phyloP scores from a whole-genome alignment of 2,888 invertebrate species.

The Taphrorychus bicolor region DNA sequence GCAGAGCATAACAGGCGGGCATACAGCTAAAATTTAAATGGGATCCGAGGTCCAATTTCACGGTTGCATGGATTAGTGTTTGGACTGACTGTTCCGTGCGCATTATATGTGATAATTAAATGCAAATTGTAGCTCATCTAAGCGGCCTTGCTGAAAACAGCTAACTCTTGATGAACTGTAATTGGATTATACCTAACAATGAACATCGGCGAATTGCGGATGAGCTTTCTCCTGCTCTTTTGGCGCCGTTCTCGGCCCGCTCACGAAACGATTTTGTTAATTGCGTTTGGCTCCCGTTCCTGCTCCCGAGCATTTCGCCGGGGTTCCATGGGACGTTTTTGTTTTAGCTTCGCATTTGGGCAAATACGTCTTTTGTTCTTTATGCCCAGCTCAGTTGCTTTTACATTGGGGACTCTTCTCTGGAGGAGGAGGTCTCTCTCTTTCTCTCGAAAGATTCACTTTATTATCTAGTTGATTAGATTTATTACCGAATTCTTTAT shows the following conservation, averaged over 20 bases:
- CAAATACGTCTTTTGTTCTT: background rate
- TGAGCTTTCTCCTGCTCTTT: conserved; percentile 36
- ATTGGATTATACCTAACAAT: conserved; percentile 60
- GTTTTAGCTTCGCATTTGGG: background rate
- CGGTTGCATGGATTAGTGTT: conserved; percentile 54
- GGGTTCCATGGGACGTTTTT: background rate
- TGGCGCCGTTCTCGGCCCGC: conserved; percentile 44
- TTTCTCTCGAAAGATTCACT: background rate
- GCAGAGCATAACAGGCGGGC: background rate
- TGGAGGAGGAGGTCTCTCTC: too few species aligned
- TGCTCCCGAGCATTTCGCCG: background rate
- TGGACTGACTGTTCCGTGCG: conserved; percentile 57
- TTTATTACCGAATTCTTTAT: background rate
- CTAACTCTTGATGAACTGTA: conserved; percentile 61
- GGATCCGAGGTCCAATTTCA: conserved; percentile 56
- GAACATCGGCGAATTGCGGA: conserved; percentile 47
- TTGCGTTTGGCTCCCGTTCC: conserved; percentile 36
- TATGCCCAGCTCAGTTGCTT: background rate
- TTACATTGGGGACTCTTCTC: too few species aligned
- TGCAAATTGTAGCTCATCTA: conserved; percentile 62
- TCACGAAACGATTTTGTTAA: conserved; percentile 45
- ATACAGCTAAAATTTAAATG: conserved; percentile 31
- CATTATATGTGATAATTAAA: conserved; percentile 63
- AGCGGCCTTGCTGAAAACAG: conserved; percentile 61
- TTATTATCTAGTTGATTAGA: too few species aligned